Evolutionary conservation across 2,888 invertebrate species (phyloP), one percentile per base, ranked within the genome.

Genomic region (Ariolimax columbianus): DNA sequence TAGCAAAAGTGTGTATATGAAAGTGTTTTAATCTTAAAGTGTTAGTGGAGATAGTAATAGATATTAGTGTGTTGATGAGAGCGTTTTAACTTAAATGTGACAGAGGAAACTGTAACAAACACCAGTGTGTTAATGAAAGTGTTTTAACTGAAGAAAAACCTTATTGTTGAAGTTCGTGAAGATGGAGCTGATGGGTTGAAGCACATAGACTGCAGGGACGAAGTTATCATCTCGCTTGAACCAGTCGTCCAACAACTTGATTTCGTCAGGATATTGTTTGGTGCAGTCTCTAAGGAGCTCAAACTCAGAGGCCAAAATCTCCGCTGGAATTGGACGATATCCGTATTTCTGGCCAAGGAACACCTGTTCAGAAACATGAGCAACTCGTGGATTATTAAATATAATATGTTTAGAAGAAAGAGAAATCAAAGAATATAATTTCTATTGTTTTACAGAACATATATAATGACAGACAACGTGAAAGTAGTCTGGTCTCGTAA

Each of bases 321-420:
- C 97, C 0, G 98, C 98, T 0, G 99, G 99, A 89, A 99, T 97
- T 0, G 99, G 99, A 26, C 99, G 96, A 94, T 99, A 99, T 36
- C 99, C 99, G 94, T 99, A 99, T 94, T 99, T 99, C 95, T 99
- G 99, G 0, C 99, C 99, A 36, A 99, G 95, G 92, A 99, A 99
- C 79, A 98, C 96, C 97, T 97, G 17, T 55, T 26, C n/a, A 63
- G n/a, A 63, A n/a, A 63, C 6, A n/a, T 63, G 59, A 63, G 3
- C 3, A 17, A 9, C 23, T 3, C 23, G 23, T 19, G 23, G 19
- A 17, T 19, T 55, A 55, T 19, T 55, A 9, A 11, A 19, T 3
- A 9, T 9, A 9, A 55, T 23, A 55, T 55, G 3, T 3, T 19
- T 19, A 3, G 3, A 55, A 17, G 55, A 19, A 55, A 55, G 23